phyloP scores from a whole-genome alignment of 2,888 invertebrate genomes.

The Chirona hameri region DNA sequence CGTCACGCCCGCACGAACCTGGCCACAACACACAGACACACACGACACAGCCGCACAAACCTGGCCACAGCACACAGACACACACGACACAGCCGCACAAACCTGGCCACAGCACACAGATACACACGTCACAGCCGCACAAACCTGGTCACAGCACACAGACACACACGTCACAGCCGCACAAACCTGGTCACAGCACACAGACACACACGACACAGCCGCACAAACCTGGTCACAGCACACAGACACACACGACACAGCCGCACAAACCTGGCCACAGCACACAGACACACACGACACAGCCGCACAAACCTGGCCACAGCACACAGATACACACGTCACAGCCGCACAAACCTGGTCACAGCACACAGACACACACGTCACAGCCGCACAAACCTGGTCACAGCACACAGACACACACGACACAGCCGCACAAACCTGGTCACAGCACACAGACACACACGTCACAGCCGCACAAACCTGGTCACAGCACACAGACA shows the following conservation, averaged over 20 bases:
- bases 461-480: conserved; percentile 64
- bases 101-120: conserved; percentile 56
- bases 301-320: conserved; percentile 71
- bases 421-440: conserved; percentile 71
- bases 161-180: conserved; percentile 49
- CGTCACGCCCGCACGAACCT: conserved; percentile 77
- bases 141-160: conserved; percentile 60
- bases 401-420: too few species aligned
- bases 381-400: conserved; percentile 71
- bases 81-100: conserved; percentile 60
- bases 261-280: conserved; percentile 71
- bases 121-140: conserved; percentile 56
- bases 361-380: too few species aligned
- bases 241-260: too few species aligned
- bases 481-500: conserved; percentile 51
- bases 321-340: too few species aligned
- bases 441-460: conserved; percentile 27
- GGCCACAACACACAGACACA: conserved; percentile 27
- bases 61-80: conserved; percentile 51
- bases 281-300: too few species aligned
- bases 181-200: conserved; percentile 68
- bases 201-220: conserved; percentile 44
- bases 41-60: conserved; percentile 64
- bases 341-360: conserved; percentile 71
- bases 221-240: conserved; percentile 70